Base-by-base conservation (phyloP, 2,888 invertebrate genomes). In the Cenopis cana region DNA sequence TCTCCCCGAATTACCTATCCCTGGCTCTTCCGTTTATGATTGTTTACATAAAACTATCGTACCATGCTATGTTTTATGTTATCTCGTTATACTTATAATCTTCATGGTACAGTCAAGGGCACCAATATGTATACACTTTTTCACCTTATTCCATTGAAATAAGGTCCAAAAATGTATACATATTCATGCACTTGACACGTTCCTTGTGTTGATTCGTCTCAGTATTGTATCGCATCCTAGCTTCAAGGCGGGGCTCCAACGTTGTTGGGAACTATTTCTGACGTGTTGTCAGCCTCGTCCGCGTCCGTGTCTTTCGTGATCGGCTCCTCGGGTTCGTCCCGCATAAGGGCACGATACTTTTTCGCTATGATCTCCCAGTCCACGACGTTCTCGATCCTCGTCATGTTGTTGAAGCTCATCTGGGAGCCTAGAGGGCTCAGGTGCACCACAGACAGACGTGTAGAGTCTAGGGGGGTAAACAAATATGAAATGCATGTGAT, bases 291-390 rank as follows among this genome's bases (percentile, higher is more conserved):
- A 14, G 90, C 88, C 1, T 89, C 83, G 36, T 93, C 93, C 1
- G 87, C 84, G 29, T 91, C 94, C 49, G 81, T 88, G 18, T 93
- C 93, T 50, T 89, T 91, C 1, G 82, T 72, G 0, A 81, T 71
- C 0, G 85, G 81, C 64, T 93, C 93, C 1, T 93, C 93, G 0
- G 93, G 85, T 65, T 92, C 92, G 68, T 91, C 93, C 61, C 94
- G 86, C 89, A 86, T 94, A 11, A 98, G 91, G 0, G 96, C 96
- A 20, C 97, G 94, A 86, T 98, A 98, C 85, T 98, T 98, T 90
- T 97, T 97, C 24, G 98, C 97, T 72, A 98, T 98, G 2, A 96
- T 94, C 81, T 97, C 97, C 98, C 98, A 98, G 86, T 98, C 98
- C 1, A 97, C 97, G 9, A 98, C 97, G 81, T 96, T 97, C 85